Percentiles rank a stretch among this genome's conserved stretches.
These are phyloP conservation scores for Rhombomys opimus DNA, from an alignment of 2,113 vertebrate species.

Conservation along the genomic window DNA sequence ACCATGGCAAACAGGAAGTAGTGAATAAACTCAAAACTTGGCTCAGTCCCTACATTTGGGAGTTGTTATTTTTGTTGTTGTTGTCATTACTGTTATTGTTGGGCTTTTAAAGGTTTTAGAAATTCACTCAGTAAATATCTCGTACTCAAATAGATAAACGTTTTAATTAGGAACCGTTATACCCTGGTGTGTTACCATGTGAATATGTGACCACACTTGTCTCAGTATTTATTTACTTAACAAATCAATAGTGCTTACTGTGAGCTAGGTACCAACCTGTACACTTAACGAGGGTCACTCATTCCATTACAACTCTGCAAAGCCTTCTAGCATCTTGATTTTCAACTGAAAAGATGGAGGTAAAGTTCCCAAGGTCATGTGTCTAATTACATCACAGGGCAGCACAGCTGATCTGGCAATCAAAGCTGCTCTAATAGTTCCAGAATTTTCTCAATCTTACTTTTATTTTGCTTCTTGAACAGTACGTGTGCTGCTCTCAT, in stretches of 20 bases:
- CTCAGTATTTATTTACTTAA: constrained; percentile 32
- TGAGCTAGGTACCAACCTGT: not conserved
- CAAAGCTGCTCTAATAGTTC: not conserved
- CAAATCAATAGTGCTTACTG: not conserved
- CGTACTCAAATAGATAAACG: not conserved
- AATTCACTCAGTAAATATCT: constrained; percentile 40
- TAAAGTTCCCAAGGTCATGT: not conserved
- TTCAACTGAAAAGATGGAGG: constrained; percentile 45
- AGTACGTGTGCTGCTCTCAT: not conserved
- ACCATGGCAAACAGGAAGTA: not conserved
- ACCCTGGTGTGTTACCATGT: not conserved
- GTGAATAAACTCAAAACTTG: no score
- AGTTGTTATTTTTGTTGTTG: not conserved
- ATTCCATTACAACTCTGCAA: not conserved
- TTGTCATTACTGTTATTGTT: not conserved
- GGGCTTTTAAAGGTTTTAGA: not conserved
- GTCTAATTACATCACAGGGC: not conserved
- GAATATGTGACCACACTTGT: not conserved
- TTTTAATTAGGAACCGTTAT: constrained; percentile 44
- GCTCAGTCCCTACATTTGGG: not conserved
- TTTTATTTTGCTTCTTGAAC: not conserved
- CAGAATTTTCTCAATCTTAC: not conserved
- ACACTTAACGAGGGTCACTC: constrained; percentile 19
- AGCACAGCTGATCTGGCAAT: not conserved
- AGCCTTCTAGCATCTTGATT: not conserved